Base-by-base conservation (phyloP, 2,888 invertebrate genomes). In the Mimumesa dahlbomi region DNA sequence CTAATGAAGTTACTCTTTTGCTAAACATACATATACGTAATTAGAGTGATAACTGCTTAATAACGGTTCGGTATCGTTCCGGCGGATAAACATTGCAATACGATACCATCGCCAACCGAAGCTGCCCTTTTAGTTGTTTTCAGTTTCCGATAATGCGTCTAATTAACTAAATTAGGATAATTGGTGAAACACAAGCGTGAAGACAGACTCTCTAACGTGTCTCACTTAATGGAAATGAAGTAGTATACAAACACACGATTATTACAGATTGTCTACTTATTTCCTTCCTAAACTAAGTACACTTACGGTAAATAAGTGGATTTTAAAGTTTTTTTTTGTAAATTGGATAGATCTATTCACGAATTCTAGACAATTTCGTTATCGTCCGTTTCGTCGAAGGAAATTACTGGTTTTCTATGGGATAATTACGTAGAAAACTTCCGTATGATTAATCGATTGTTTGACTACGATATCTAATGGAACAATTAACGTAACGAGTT, bases 91-190 rank as follows among this genome's bases (percentile, higher is more conserved):
- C 79, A 77, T 50, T 21, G 64, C 43, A 34, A 38, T 52, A 52
- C 59, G 76, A 72, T 79, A 75, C 5, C 52, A 66, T 73, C 76
- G 40, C 16, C 4, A 18, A 14, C 22, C 52, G 56, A 53, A 45
- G 58, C 62, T 43, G 34, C 53, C 71, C 70, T 66, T 70, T 74
- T 61, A 48, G 48, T 59, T 58, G 52, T 52, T 68, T 57, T 59
- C 72, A 66, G 56, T 73, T 63, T 52, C 66, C 68, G 64, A 75
- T 74, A 68, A 72, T 74, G 61, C 48, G 36, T 66, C 52, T 77
- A 79, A 79, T 79, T 79, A 72, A 76, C 57, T 62, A 64, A 79
- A 74, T 76, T 71, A 75, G 74, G 64, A 21, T 73, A 74, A 77
- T 74, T 50, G 67, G 52, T 66, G 40, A 43, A 57, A 67, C 59